Conservation (phyloP, 2,797 vertebrate genomes). For the Megalops cyprinoides region DNA sequence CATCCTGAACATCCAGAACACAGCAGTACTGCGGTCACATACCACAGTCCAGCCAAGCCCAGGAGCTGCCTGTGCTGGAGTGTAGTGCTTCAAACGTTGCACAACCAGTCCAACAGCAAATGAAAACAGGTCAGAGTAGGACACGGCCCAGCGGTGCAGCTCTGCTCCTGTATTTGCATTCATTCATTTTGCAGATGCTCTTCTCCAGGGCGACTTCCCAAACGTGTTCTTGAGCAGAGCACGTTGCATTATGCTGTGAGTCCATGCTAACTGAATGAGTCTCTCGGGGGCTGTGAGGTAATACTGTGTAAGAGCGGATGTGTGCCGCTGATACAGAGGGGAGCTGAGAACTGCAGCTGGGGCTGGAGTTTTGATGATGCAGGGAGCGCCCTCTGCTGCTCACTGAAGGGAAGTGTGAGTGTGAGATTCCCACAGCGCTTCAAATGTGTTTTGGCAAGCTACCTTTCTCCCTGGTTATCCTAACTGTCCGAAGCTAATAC, state of each 20-base stretch:
- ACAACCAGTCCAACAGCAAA: too few species aligned
- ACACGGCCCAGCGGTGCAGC: too few species aligned
- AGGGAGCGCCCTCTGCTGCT: conserved; percentile 39
- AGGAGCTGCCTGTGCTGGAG: background rate
- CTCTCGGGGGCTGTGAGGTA: conserved; percentile 9
- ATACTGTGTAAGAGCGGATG: conserved; percentile 6
- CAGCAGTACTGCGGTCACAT: background rate
- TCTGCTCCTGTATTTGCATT: too few species aligned
- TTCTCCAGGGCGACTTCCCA: background rate
- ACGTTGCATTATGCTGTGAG: background rate
- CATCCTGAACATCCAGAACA: background rate
- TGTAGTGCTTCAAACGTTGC: background rate
- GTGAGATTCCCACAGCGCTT: background rate
- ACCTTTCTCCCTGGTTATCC: background rate
- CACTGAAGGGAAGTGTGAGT: background rate
- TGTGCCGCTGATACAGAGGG: background rate
- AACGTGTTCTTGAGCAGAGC: background rate
- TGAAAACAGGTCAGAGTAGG: too few species aligned
- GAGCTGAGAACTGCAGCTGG: too few species aligned
- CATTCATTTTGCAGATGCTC: too few species aligned
- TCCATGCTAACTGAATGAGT: background rate
- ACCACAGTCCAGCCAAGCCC: background rate
- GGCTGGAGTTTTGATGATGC: background rate
- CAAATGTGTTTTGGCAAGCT: background rate
- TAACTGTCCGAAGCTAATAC: background rate